These are phyloP conservation scores for Clunio marinus DNA, from an alignment of 2,888 invertebrate species.

Conservation along the genomic window DNA sequence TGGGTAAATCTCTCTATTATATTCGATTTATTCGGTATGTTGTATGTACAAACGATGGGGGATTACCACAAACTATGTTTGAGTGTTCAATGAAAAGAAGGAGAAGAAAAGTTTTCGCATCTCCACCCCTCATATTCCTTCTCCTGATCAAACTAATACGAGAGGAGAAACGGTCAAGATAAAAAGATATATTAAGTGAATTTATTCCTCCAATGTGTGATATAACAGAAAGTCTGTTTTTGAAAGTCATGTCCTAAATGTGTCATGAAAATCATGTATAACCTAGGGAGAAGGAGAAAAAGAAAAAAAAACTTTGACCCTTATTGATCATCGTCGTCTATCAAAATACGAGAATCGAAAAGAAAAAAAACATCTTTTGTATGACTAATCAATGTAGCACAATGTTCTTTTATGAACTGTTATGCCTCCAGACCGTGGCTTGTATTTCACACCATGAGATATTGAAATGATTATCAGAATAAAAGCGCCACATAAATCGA, in stretches of 20 bases:
- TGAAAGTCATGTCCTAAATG: constrained; percentile 8
- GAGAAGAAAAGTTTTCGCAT: neutral
- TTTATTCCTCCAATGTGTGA: neutral
- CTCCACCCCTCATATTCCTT: neutral
- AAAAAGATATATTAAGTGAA: constrained; percentile 28
- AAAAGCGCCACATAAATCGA: too few species aligned
- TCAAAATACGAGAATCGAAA: neutral
- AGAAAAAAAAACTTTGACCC: constrained; percentile 25
- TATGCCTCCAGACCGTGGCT: too few species aligned
- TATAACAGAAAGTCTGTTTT: neutral
- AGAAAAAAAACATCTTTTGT: constrained; percentile 15
- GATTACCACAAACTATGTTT: constrained; percentile 33
- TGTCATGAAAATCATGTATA: constrained; percentile 10
- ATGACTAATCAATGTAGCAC: constrained; percentile 34
- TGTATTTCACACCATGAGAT: neutral
- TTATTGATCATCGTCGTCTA: constrained; percentile 12
- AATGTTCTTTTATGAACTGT: constrained; percentile 28
- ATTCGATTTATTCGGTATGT: constrained; percentile 32
- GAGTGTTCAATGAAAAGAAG: neutral
- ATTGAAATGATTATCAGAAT: neutral
- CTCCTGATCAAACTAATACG: constrained; percentile 2
- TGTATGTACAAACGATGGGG: constrained; percentile 30
- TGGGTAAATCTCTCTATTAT: constrained; percentile 37
- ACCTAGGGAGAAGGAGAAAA: neutral
- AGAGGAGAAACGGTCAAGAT: constrained; percentile 16